Evolutionary conservation across 2,113 vertebrate species (phyloP).

Genomic region (Nesogale talazaci): DNA sequence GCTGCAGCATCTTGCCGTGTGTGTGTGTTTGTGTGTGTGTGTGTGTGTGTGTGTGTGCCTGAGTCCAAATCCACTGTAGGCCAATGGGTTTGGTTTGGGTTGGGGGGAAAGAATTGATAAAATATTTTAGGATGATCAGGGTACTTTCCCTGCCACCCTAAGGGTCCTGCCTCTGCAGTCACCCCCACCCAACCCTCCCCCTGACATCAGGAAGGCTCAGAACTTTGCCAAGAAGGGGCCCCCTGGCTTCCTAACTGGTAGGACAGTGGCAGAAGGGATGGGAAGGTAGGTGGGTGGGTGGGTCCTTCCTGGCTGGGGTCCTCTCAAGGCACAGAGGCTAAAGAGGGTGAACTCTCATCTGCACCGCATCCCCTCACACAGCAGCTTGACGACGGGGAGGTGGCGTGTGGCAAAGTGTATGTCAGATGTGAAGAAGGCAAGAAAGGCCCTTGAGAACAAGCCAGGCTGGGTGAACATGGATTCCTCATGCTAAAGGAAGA

Average conservation of each 20-base stretch:
- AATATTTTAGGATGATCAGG: conserved; percentile 40
- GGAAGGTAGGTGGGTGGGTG: fast-evolving
- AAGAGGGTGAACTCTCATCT: not conserved
- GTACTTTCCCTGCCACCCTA: not conserved
- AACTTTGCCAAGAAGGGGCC: not conserved
- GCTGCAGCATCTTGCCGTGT: too few relatives aligned
- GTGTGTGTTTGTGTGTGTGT: too few relatives aligned
- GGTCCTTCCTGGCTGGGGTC: not conserved
- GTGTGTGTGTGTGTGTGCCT: too few relatives aligned
- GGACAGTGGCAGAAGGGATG: too few relatives aligned
- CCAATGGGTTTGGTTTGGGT: too few relatives aligned
- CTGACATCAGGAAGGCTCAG: not conserved
- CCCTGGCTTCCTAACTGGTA: not conserved
- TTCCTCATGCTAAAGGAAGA: too few relatives aligned
- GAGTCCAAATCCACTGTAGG: too few relatives aligned
- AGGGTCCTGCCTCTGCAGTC: not conserved
- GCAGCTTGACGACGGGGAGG: not conserved
- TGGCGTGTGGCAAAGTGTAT: not conserved
- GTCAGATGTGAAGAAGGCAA: not conserved
- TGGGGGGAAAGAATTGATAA: not conserved
- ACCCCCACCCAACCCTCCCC: not conserved
- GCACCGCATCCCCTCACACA: not conserved
- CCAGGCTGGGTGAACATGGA: fast-evolving
- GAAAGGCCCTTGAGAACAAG: not conserved
- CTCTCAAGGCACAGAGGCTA: not conserved